phyloP scores from a whole-genome alignment of 2,888 invertebrate genomes.

The Hirtodrosophila cameraria region DNA sequence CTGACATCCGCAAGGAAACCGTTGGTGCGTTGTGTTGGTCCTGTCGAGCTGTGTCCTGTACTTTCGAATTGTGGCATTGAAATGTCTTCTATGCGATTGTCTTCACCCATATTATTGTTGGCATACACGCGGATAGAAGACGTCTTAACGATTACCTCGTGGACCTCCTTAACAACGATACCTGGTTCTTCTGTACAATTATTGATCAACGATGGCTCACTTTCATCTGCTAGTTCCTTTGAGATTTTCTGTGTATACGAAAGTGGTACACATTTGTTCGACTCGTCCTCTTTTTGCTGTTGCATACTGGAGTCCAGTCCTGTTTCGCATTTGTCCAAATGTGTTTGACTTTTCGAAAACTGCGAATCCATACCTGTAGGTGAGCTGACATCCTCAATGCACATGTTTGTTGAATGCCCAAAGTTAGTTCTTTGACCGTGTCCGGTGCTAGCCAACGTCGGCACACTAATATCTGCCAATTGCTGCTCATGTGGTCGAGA shows the following conservation, averaged over 20 bases:
- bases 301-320: background rate
- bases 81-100: constrained; percentile 5
- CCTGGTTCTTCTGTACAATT: background rate
- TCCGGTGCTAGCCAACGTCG: background rate
- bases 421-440: background rate
- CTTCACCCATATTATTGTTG: background rate
- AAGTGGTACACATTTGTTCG: background rate
- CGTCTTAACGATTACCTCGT: constrained; percentile 7
- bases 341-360: background rate
- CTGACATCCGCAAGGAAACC: constrained; percentile 25
- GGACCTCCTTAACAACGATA: background rate
- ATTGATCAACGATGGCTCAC: background rate
- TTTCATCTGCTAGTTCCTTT: background rate
- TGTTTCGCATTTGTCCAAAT: background rate
- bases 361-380: background rate
- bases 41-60: background rate
- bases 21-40: background rate
- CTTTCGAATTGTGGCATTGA: constrained; percentile 19
- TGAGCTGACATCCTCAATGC: background rate
- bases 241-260: background rate
- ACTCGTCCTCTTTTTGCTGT: too few species aligned
- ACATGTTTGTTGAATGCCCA: background rate
- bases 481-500: background rate
- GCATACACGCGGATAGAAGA: constrained; percentile 7
- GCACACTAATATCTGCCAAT: constrained; percentile 3